phyloP scores from a whole-genome alignment of 2,113 vertebrate species.

The Semicossyphus pulcher region DNA sequence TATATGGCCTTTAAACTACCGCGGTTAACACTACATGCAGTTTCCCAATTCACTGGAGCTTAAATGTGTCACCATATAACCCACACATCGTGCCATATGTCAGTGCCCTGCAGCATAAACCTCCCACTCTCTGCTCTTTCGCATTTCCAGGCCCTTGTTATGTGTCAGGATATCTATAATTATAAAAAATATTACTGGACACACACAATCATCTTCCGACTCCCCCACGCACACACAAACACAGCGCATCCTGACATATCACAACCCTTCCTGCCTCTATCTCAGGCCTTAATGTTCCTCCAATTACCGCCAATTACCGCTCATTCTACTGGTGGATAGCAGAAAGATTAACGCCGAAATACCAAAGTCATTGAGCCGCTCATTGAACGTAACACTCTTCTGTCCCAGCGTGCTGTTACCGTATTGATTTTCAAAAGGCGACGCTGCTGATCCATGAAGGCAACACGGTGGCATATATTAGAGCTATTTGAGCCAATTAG shows the following conservation, averaged over 20 bases:
- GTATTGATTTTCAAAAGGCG: constrained; percentile 79
- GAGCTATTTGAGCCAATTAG: constrained; percentile 81
- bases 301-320: constrained; percentile 71
- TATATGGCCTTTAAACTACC: background rate
- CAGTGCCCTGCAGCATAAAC: constrained; percentile 1
- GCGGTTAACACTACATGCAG: background rate
- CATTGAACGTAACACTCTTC: constrained; percentile 63
- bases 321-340: constrained; percentile 30
- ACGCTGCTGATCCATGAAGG: constrained; percentile 78
- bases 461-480: constrained; percentile 82
- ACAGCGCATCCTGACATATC: constrained; percentile 39
- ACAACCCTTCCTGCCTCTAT: constrained; percentile 45
- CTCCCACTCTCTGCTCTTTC: background rate
- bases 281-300: constrained; percentile 45
- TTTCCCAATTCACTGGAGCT: background rate
- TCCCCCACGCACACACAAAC: background rate
- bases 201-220: constrained; percentile 5
- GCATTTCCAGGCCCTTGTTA: constrained; percentile 11
- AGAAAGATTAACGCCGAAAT: constrained; percentile 67
- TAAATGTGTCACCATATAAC: constrained; percentile 1
- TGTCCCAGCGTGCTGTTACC: constrained; percentile 52
- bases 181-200: constrained; percentile 36
- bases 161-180: constrained; percentile 49
- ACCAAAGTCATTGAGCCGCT: constrained; percentile 59
- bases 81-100: constrained; percentile 18